phyloP scores from a whole-genome alignment of 2,797 vertebrate species.

The Cirrhinus mrigala region DNA sequence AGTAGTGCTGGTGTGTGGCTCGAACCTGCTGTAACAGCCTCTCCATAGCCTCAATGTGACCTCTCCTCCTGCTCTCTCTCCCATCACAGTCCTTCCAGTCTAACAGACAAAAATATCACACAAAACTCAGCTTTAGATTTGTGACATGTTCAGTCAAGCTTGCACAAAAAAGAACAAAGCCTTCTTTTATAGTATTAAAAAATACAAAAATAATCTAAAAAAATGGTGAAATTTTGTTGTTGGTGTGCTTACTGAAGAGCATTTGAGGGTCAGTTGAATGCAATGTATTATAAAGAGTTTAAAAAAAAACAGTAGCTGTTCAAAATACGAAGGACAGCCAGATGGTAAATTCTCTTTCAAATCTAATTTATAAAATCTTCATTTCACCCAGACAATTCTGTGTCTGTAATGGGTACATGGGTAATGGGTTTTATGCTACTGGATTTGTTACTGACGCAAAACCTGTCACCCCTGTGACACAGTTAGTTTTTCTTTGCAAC shows the following conservation, averaged over 20 bases:
- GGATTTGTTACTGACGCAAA: slow-evolving; percentile 37
- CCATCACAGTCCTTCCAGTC: slow-evolving; percentile 96
- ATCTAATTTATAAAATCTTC: slow-evolving; percentile 11
- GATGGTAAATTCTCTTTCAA: neutral
- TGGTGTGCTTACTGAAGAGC: neutral
- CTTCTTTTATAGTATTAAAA: neutral
- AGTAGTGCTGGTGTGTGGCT: slow-evolving; percentile 87
- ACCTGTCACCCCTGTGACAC: slow-evolving; percentile 24
- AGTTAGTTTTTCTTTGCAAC: slow-evolving; percentile 19
- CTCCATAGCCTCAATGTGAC: slow-evolving; percentile 93
- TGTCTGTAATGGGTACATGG: neutral
- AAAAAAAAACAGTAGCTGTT: neutral
- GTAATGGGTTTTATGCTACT: slow-evolving; percentile 37
- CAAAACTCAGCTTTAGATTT: slow-evolving; percentile 22
- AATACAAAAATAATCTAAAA: neutral
- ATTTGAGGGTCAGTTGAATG: neutral
- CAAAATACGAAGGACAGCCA: neutral
- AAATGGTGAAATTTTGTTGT: neutral
- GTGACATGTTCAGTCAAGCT: neutral
- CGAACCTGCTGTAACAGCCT: slow-evolving; percentile 93
- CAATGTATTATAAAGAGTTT: neutral
- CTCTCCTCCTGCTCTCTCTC: slow-evolving; percentile 84
- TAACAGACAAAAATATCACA: slow-evolving; percentile 77
- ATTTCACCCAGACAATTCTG: slow-evolving; percentile 13
- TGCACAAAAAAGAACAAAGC: neutral